Evolutionary conservation across 2,797 vertebrate genomes (phyloP).

Genomic region (Sardinella longiceps): DNA sequence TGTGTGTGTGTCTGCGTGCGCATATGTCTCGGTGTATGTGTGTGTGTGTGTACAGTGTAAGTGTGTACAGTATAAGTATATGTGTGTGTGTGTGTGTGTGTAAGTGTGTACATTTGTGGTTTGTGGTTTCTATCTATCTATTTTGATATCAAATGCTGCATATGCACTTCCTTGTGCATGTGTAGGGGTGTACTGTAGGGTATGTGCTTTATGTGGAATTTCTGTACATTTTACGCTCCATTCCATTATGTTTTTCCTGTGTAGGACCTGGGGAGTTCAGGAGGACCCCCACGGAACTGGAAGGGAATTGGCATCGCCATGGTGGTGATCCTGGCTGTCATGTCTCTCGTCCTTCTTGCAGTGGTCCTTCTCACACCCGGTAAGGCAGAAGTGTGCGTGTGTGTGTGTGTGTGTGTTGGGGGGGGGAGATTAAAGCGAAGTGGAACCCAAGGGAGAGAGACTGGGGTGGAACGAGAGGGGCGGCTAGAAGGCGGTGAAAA

Average conservation of each 20-base stretch:
- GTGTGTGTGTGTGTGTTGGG: background rate
- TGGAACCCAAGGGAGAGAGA: conserved; percentile 12
- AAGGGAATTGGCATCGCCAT: conserved; percentile 83
- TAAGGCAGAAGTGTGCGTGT: conserved; percentile 55
- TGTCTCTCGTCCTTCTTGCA: conserved; percentile 81
- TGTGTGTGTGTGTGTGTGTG: conserved; percentile 5
- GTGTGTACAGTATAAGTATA: no score
- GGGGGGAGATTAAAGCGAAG: background rate
- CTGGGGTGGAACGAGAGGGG: background rate
- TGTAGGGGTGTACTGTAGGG: conserved; percentile 30
- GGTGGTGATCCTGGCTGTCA: conserved; percentile 80
- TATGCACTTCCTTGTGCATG: conserved; percentile 42
- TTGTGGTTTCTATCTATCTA: conserved; percentile 11
- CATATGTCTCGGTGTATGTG: no score
- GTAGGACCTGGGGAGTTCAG: conserved; percentile 75
- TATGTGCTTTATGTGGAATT: conserved; percentile 14
- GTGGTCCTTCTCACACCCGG: conserved; percentile 81
- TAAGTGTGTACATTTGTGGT: background rate
- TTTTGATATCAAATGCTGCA: conserved; percentile 36
- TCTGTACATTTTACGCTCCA: background rate
- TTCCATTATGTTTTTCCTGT: conserved; percentile 38
- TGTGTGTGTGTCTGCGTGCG: conserved; percentile 38
- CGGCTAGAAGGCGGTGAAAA: conserved; percentile 3
- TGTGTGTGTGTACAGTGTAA: conserved; percentile 11
- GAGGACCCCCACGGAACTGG: conserved; percentile 83